Evolutionary conservation across 2,113 vertebrate genomes (phyloP).

Genomic region (Anguilla rostrata): DNA sequence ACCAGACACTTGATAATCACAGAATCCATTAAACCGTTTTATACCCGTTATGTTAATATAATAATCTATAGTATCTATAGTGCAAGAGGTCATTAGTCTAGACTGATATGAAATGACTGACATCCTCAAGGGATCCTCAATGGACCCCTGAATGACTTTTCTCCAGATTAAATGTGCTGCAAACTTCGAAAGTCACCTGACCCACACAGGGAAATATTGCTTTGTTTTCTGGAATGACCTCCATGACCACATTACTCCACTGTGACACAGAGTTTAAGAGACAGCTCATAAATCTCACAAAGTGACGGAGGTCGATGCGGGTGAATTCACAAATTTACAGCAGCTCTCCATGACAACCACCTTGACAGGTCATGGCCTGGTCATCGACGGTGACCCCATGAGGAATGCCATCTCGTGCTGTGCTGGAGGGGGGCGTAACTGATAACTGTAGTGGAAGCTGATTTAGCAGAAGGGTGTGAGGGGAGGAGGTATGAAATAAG

Average conservation of each 20-base stretch:
- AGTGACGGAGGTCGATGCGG: not conserved
- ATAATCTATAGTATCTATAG: not conserved
- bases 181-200: not conserved
- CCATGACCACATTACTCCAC: not conserved
- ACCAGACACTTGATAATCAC: not conserved
- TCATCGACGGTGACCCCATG: not conserved
- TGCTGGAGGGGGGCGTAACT: not conserved
- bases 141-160: not conserved
- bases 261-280: not conserved
- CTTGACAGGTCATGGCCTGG: not conserved
- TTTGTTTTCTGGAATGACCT: not conserved
- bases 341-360: slow-evolving; percentile 1
- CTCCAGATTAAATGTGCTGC: not conserved
- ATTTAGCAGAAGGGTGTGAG: not conserved
- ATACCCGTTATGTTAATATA: not conserved
- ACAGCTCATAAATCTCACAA: slow-evolving; percentile 1
- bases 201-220: not conserved
- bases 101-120: not conserved
- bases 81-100: not conserved
- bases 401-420: not conserved
- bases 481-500: not conserved
- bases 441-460: not conserved
- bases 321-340: slow-evolving; percentile 6
- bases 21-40: not conserved
- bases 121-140: not conserved